Evolutionary conservation across 2,113 vertebrate genomes (phyloP), one percentile per base, ranked within the genome.

Genomic region (Xenotilapia leptura): DNA sequence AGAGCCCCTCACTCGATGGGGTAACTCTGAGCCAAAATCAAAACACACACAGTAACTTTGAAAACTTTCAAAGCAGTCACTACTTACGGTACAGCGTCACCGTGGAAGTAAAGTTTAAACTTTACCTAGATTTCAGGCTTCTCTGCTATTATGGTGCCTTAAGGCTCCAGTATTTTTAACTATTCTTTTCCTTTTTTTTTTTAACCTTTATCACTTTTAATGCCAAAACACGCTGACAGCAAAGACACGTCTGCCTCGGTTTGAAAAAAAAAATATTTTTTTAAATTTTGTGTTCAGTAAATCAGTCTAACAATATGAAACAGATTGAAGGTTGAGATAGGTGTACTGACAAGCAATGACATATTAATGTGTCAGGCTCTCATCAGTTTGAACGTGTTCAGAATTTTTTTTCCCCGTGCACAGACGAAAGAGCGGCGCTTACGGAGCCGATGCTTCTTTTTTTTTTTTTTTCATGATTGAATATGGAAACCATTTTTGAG

Each of bases 1-100:
- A 96, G 93, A 93, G 94, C 83, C 86, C 94, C 47, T 56, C 82
- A 9, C 94, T 98, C 4, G 95, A 97, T 4, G n/a, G 83, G 97
- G 98, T 99, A 93, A 83, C 6, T 23, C 13, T 4, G 7, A 68
- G 33, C 40, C 85, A 1, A 82, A 23, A 83, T 65, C 21, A 47
- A 38, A 45, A 77, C 21, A 23, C n/a, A 84, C 28, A n/a, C 9
- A 58, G 21, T 49, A 26, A 15, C 21, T 62, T 31, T 9, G 7
- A 40, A 38, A 77, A 40, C n/a, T 1, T 49, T 31, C 4, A 11
- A 75, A 49, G 10, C 2, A 26, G 17, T 38, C 19, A 21, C 60
- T 51, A 65, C 58, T n/a, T 8, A 55, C 7, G 14, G 9, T 15
- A 49, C 17, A 40, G 19, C 10, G 8, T 55, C 23, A 62, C 17